Evolutionary conservation across 2,113 vertebrate genomes (phyloP), one percentile per base, ranked within the genome.

Genomic region (Boulengeromyrus knoepffleri): DNA sequence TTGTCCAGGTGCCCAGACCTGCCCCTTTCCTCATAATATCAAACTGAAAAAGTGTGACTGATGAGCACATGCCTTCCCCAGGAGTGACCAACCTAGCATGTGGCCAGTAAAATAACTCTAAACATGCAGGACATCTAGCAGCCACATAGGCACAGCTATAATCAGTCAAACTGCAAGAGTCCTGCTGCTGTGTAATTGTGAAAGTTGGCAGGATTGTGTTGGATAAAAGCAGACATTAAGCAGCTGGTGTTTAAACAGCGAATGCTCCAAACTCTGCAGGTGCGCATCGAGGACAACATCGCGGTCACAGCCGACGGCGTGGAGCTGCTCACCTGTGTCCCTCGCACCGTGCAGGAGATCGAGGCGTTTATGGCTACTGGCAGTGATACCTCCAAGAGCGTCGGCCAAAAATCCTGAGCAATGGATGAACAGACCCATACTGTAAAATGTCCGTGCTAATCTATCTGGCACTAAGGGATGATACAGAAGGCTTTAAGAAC

Each of bases 231-330:
- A 19, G 36, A 13, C 74, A 1, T 80, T 42, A 42, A 80, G 13
- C 21, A 42, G 39, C 83, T 85, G 17, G 83, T 10, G 83, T 47
- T 49, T 85, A 19, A 85, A 45, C 17, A 45, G 36, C 9, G 17
- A 21, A 24, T 85, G 42, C 42, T 85, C 17, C 2, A 13, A 42
- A 13, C 12, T 90, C 89, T 87, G 6, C 94, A 99, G 98, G 98
- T 99, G 89, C 98, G 98, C 2, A 99, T 99, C 1, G 98, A 99
- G 92, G 98, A 99, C 0, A 96, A 99, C 90, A 96, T 99, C 0
- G 97, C 92, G 0, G 98, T 99, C 94, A 98, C 98, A 0, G 94
- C 95, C 5, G 91, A 31, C 0, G 97, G 99, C 0, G 92, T 97
- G 56, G 98, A 99, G 94, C 95, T 99, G 94, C 96, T 99, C 90